Conservation (phyloP, 2,888 invertebrate species). For the Mythimna vitellina region DNA sequence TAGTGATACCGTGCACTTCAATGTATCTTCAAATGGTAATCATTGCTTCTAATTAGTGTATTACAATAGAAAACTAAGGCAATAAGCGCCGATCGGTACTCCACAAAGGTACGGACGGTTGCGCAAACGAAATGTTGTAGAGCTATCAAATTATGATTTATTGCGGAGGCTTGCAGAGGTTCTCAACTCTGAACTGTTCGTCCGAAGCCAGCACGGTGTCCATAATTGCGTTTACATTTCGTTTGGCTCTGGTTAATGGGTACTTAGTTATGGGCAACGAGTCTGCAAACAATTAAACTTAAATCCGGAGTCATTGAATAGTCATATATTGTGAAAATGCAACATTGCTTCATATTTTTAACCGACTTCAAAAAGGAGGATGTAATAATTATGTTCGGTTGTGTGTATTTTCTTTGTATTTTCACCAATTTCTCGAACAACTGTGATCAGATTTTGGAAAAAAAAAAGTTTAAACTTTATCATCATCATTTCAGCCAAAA, state of each 20-base stretch:
- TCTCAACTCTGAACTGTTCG: slow-evolving; percentile 55
- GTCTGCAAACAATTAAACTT: too few relatives aligned
- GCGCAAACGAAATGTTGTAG: slow-evolving; percentile 11
- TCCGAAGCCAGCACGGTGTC: neutral
- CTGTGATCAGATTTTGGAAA: too few relatives aligned
- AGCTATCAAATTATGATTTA: slow-evolving; percentile 64
- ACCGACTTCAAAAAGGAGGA: too few relatives aligned
- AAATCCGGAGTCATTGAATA: too few relatives aligned
- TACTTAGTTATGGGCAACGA: too few relatives aligned
- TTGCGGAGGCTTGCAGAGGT: slow-evolving; percentile 55
- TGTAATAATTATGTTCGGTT: too few relatives aligned
- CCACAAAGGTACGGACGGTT: slow-evolving; percentile 32
- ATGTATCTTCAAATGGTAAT: slow-evolving; percentile 3
- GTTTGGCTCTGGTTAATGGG: neutral
- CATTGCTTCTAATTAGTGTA: slow-evolving; percentile 48
- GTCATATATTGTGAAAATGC: too few relatives aligned
- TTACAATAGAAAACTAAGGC: slow-evolving; percentile 52
- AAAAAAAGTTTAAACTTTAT: too few relatives aligned
- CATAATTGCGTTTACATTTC: neutral
- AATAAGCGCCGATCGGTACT: slow-evolving; percentile 31
- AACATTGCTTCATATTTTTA: too few relatives aligned
- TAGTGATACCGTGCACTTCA: neutral
- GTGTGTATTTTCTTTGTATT: too few relatives aligned
- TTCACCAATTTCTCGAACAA: too few relatives aligned
- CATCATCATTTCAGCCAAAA: too few relatives aligned